Evolutionary conservation across 2,797 vertebrate species (phyloP), one percentile per base, ranked within the genome.

Genomic region (Spea hammondii): DNA sequence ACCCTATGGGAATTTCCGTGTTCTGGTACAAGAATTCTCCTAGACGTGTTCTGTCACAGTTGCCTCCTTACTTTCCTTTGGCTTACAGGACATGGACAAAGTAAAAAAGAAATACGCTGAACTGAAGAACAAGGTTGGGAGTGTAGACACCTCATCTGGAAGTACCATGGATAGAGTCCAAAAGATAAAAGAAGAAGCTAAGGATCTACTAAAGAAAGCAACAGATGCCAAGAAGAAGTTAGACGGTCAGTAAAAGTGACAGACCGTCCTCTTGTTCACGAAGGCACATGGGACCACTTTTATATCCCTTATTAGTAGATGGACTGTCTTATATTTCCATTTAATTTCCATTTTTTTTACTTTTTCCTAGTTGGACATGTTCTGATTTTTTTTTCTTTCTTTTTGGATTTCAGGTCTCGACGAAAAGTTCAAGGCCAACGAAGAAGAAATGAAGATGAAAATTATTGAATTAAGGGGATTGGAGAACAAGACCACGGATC

Each of bases 381-480:
- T 8, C 51, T 8, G 11, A 53, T 53, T 7, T 53, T 8, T 53
- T 53, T 8, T 7, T 48, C 13, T 12, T 62, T 67, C 10, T 68
- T 13, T 53, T 49, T 65, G 12, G 57, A 48, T 13, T 0, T 0
- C 84, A 95, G 95, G 88, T 64, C 86, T 97, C 83, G 94, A 96
- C 86, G 87, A 83, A 65, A 92, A 84, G 83, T 92, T 96, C 54
- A 89, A 79, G 74, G 89, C 44, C 64, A 96, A 96, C 0, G 91
- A 95, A 84, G 81, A 83, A 84, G 84, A 13, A 8, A 91, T 97
- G 92, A 85, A 88, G 5, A 76, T 79, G 5, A 95, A 95, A 88
- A 92, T 82, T 0, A 67, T 60, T 0, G 88, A 84, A 49, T 86
- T 96, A 72, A 85, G 90, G 13, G 80, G 82, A 6, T 84, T 96